These are phyloP conservation scores for Ardeotis arabs DNA, from an alignment of 2,113 vertebrate genomes.

Conservation along the genomic window DNA sequence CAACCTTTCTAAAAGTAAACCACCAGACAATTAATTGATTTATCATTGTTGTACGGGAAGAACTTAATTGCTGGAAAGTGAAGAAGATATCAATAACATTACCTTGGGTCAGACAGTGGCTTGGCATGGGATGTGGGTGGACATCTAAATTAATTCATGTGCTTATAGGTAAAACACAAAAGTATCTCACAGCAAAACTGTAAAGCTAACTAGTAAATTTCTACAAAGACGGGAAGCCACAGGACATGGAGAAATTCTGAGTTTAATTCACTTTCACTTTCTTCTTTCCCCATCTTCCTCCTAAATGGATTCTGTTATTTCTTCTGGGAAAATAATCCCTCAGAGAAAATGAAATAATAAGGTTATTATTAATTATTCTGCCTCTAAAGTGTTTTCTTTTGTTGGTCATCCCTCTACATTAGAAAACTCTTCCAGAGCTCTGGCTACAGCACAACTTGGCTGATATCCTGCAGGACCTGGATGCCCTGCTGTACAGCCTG, in stretches of 20 bases:
- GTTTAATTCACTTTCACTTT: background rate
- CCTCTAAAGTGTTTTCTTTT: background rate
- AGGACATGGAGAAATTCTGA: background rate
- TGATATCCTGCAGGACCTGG: background rate
- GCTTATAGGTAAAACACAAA: background rate
- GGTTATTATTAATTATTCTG: background rate
- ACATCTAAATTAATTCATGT: background rate
- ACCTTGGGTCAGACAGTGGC: conserved; percentile 13
- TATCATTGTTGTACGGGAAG: background rate
- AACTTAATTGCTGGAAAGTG: conserved; percentile 20
- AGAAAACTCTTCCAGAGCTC: background rate
- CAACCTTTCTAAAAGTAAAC: conserved; percentile 25
- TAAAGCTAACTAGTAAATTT: background rate
- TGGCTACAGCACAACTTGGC: background rate
- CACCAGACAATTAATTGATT: conserved; percentile 47
- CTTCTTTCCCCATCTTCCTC: background rate
- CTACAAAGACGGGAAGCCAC: background rate
- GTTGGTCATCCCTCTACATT: background rate
- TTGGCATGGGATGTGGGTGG: background rate
- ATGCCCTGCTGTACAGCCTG: background rate
- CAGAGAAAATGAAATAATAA: background rate
- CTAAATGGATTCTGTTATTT: background rate
- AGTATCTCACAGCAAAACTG: background rate
- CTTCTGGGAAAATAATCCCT: background rate
- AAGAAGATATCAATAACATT: conserved; percentile 25